Base-by-base conservation (phyloP, 53 echinoderm and acorn worm species). In the Patiria pectinifera region DNA sequence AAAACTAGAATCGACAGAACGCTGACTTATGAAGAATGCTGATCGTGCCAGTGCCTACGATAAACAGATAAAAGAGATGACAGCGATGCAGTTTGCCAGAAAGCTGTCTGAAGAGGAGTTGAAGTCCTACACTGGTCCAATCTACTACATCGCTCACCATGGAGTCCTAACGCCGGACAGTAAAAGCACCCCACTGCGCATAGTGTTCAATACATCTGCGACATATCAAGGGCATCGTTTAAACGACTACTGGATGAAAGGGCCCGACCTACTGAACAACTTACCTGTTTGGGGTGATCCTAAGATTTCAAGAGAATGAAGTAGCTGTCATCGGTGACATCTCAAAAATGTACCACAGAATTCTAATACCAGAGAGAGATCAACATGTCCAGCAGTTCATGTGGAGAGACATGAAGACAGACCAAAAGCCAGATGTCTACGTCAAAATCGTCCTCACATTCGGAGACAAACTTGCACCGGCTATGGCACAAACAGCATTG, bases 261-360 rank as follows among this genome's bases (percentile, higher is more conserved):
- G 94, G 2, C 95, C 96, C 44, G 95, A 96, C 49, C 86, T 95
- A 35, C 74, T 96, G 24, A 96, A 93, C 77, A 89, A 91, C 69
- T 35, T 35, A 35, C 1, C 46, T 92, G 60, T 79, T 96, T 71
- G 93, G 95, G 74, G 95, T 95, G 4, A 44, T 95, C 6, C 22
- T 95, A 10, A 88, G 93, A 44, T 95, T 91, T 85, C 47, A 93
- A 45, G 86, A 95, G 84, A 69, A 83, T 4, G 23, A 86, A 62
- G 69, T 93, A n/a, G 94, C 92, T 21, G 70, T 92, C 16, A 74
- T 21, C 48, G 89, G 89, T 2, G 95, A 96, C 83, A 96, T 96
- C 15, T 96, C 94, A 12, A 93, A 96, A 63, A 94, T 94, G 94
- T 95, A 94, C 69, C 96, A 94, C 76, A 61, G 92, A 25, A 84